These are phyloP conservation scores for Carabus problematicus DNA, from an alignment of 2,888 invertebrate genomes.

Conservation along the genomic window DNA sequence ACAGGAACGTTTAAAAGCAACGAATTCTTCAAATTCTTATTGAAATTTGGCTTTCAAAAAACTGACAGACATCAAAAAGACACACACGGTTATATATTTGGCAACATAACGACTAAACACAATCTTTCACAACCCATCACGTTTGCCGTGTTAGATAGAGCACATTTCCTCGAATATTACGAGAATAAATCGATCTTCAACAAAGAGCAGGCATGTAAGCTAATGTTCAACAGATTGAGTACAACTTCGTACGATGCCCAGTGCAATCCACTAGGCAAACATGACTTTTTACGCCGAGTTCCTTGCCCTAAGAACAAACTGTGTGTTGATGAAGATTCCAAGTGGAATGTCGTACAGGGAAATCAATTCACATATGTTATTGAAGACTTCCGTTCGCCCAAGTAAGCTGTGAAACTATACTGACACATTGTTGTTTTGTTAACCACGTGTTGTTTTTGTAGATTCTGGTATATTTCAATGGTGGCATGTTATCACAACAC, in stretches of 20 bases:
- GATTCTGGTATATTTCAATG: constrained; percentile 96
- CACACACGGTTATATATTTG: constrained; percentile 95
- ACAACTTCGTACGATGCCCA: constrained; percentile 82
- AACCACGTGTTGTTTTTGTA: constrained; percentile 56
- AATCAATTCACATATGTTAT: constrained; percentile 95
- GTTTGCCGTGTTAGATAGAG: constrained; percentile 88
- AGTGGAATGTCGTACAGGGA: constrained; percentile 83
- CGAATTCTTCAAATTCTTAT: constrained; percentile 89
- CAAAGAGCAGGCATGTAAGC: constrained; percentile 78
- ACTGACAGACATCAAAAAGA: constrained; percentile 85
- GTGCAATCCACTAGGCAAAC: constrained; percentile 78
- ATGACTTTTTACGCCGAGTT: constrained; percentile 82
- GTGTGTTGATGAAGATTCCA: constrained; percentile 87
- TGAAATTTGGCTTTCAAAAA: constrained; percentile 97
- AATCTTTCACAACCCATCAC: constrained; percentile 75
- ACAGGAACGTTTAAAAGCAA: constrained; percentile 70
- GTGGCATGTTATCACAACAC: constrained; percentile 89
- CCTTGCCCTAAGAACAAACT: constrained; percentile 80
- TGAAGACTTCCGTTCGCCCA: constrained; percentile 86
- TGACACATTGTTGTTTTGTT: constrained; percentile 3
- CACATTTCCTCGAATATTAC: constrained; percentile 89
- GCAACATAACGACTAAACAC: constrained; percentile 83
- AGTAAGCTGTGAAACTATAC: constrained; percentile 63
- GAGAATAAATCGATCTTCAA: constrained; percentile 73
- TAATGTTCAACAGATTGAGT: constrained; percentile 87